These are phyloP conservation scores for Euphysa ruthae DNA, from an alignment of 30 jellyfish, hydroid and myxozoan species.

Conservation along the genomic window DNA sequence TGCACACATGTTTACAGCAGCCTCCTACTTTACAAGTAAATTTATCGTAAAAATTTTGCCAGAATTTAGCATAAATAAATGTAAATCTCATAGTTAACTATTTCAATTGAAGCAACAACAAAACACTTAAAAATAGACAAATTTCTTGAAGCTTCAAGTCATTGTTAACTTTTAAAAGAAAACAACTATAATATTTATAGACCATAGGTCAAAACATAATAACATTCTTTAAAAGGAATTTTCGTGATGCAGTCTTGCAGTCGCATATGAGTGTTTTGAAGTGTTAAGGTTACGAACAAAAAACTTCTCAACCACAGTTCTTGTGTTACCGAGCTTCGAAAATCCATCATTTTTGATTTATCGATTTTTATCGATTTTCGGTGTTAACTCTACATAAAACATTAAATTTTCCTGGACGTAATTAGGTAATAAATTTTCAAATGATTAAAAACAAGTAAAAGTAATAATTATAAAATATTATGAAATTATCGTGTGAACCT, in stretches of 20 bases:
- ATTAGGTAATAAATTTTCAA: neutral
- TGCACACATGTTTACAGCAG: too few relatives aligned
- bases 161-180: too few relatives aligned
- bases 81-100: too few relatives aligned
- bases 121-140: too few relatives aligned
- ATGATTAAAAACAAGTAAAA: neutral
- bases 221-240: neutral
- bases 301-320: conserved; percentile 1
- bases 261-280: neutral
- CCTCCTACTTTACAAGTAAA: too few relatives aligned
- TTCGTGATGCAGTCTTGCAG: neutral
- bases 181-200: neutral
- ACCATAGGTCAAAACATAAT: neutral
- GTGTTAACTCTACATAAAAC: neutral
- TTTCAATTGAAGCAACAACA: too few relatives aligned
- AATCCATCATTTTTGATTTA: neutral
- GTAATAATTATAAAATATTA: neutral
- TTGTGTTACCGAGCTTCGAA: neutral
- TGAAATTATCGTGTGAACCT: neutral
- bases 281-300: neutral
- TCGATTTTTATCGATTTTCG: neutral
- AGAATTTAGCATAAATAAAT: too few relatives aligned
- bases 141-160: too few relatives aligned
- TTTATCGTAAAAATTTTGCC: too few relatives aligned
- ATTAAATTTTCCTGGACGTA: neutral